Base-by-base conservation (phyloP, 2,888 invertebrate genomes). In the Geophilus truncorum region DNA sequence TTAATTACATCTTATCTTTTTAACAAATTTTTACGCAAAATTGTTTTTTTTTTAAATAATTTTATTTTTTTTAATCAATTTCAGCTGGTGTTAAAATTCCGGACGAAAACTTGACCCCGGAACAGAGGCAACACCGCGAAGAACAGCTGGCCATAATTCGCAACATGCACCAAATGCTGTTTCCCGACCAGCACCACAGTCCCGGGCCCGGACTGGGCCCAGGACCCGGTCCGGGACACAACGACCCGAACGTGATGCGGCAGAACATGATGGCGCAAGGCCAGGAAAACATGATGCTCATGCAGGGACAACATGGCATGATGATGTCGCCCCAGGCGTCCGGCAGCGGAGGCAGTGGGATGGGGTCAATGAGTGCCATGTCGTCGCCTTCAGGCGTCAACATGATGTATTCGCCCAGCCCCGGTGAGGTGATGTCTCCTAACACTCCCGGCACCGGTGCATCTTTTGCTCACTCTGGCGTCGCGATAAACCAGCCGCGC, bases 51-150 rank as follows among this genome's bases (percentile, higher is more conserved):
- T 78, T 78, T 51, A 30, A 9, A 9, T 36, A 25, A 62, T 79
- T 10, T 28, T 25, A 5, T 18, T 6, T 9, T 7, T 76, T 34
- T 62, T 30, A 70, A 6, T 79, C n/a, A 4, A 18, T 57, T 12
- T 70, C 62, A 30, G 21, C 87, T 90, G 91, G 93, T 84, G 94
- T 95, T 77, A 95, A 96, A 90, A 94, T 96, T 85, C 96, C 96
- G 84, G 96, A 96, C 88, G 97, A 97, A 88, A 96, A 97, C 88
- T 89, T 98, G 84, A 98, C 98, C 80, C 97, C 97, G 40, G 96
- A 97, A 87, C 97, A 98, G 87, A 91, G 96, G 80, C 95, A 96
- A 83, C 95, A 96, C 86, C 91, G 98, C 82, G 97, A 97, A 88
- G 95, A 95, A 85, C 94, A 96, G 85, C 89, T 98, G 78, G 97